phyloP scores from a whole-genome alignment of 2,113 vertebrate genomes.

The Struthio camelus region DNA sequence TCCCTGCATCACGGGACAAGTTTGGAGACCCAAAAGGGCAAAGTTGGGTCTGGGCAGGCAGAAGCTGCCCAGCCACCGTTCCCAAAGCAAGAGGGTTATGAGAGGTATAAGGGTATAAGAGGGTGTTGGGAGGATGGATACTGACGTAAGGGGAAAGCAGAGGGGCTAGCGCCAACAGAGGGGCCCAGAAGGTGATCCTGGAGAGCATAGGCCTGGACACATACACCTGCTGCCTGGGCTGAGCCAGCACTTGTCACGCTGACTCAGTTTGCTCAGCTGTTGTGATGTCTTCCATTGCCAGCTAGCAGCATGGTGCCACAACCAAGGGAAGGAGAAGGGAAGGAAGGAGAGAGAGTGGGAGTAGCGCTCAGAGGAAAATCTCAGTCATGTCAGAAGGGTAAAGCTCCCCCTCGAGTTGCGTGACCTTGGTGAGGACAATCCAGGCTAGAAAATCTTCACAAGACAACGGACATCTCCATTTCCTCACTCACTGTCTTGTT shows the following conservation, averaged over 20 bases:
- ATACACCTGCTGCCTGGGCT: accelerated
- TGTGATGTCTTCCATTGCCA: not conserved
- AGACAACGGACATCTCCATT: not conserved
- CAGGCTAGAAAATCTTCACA: not conserved
- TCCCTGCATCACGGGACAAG: not conserved
- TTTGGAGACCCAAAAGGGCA: not conserved
- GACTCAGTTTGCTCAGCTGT: not conserved
- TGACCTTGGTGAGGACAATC: not conserved
- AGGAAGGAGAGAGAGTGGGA: accelerated
- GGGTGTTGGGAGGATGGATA: not conserved
- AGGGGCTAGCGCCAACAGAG: not conserved
- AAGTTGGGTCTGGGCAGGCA: not conserved
- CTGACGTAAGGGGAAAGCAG: not conserved
- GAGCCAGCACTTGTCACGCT: not conserved
- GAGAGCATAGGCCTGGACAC: not conserved
- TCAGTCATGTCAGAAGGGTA: not conserved
- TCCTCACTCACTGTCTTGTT: not conserved
- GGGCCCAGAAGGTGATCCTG: not conserved
- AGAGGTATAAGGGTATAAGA: accelerated
- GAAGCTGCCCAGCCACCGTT: not conserved
- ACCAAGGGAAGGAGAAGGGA: not conserved
- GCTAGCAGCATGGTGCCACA: not conserved
- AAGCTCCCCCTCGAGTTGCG: not conserved
- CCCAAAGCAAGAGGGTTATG: accelerated
- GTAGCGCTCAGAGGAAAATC: not conserved